These are phyloP conservation scores for Rhyzopertha dominica DNA, from an alignment of 1,140 invertebrate genomes.

Conservation along the genomic window DNA sequence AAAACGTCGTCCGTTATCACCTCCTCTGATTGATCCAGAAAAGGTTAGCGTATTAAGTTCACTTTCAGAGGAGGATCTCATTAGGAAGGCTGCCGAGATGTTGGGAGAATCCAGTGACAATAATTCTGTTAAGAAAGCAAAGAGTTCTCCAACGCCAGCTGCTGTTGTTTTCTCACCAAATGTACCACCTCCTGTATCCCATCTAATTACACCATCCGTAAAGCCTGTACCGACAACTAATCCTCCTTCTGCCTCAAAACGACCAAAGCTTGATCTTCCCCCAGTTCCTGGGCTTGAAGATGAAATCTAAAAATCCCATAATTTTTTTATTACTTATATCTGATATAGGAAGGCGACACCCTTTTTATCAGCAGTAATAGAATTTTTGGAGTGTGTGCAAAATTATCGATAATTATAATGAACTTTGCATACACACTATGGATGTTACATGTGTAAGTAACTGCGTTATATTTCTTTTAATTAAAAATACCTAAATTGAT, in stretches of 20 bases:
- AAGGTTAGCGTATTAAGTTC: slow-evolving; percentile 48
- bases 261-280: slow-evolving; percentile 25
- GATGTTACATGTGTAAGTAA: no score
- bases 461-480: no score
- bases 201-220: slow-evolving; percentile 5
- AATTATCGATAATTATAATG: no score
- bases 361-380: no score
- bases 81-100: slow-evolving; percentile 54
- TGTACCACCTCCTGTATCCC: slow-evolving; percentile 6
- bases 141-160: slow-evolving; percentile 9
- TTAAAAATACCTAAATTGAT: no score
- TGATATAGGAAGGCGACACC: no score
- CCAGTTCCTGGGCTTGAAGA: slow-evolving; percentile 32
- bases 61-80: slow-evolving; percentile 52
- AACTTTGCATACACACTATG: no score
- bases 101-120: slow-evolving; percentile 43
- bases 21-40: slow-evolving; percentile 15
- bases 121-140: slow-evolving; percentile 7
- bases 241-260: slow-evolving; percentile 10
- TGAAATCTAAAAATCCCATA: no score
- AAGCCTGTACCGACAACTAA: not conserved
- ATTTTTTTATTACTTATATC: no score
- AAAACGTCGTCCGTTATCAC: slow-evolving; percentile 24
- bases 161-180: not conserved
- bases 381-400: no score